Conservation (phyloP, 1,140 invertebrate species). For the Nasonia vitripennis region DNA sequence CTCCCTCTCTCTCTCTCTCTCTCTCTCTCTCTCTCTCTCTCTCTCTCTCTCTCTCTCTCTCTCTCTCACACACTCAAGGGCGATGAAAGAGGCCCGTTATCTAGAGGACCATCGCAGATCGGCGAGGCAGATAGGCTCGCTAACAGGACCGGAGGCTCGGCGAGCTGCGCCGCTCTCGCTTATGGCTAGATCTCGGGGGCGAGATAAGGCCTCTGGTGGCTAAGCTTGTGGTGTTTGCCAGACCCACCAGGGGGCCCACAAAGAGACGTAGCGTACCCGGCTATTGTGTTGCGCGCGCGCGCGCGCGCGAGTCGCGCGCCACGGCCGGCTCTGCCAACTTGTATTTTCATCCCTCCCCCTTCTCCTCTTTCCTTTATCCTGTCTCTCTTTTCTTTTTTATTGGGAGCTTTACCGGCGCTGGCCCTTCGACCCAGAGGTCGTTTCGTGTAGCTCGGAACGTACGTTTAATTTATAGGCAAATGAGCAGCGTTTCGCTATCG, state of each 20-base stretch:
- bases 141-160: constrained; percentile 66
- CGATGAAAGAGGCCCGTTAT: constrained; percentile 68
- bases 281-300: not conserved
- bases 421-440: constrained; percentile 6
- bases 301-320: constrained; percentile 46
- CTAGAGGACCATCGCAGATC: constrained; percentile 66
- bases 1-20: not conserved
- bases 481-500: not conserved
- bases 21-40: constrained; percentile 23
- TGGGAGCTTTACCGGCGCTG: constrained; percentile 22
- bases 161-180: not conserved
- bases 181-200: constrained; percentile 54
- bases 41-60: constrained; percentile 12
- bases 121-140: constrained; percentile 62
- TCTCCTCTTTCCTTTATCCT: constrained; percentile 44
- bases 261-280: constrained; percentile 39
- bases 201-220: constrained; percentile 60
- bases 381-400: not conserved
- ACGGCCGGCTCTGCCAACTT: constrained; percentile 26
- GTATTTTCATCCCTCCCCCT: not conserved
- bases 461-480: constrained; percentile 45
- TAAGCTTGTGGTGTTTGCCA: constrained; percentile 61
- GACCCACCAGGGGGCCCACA: constrained; percentile 64
- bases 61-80: constrained; percentile 45
- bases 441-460: not conserved